phyloP scores from a whole-genome alignment of 2,113 vertebrate genomes.

The Nibea albiflora region DNA sequence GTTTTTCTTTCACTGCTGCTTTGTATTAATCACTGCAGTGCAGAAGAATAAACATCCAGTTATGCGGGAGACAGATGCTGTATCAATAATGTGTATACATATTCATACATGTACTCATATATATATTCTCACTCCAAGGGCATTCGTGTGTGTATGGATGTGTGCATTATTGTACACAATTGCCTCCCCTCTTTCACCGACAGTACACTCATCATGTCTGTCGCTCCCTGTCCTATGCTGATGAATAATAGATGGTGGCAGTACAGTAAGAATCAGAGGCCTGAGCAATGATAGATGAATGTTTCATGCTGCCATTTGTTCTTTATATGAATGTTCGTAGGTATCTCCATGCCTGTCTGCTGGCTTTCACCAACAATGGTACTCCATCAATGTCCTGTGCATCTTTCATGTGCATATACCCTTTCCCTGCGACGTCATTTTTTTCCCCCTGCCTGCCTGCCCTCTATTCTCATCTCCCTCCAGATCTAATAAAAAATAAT shows the following conservation, averaged over 20 bases:
- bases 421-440: background rate
- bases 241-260: slow-evolving; percentile 66
- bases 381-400: slow-evolving; percentile 27
- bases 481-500: background rate
- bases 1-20: background rate
- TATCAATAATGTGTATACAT: background rate
- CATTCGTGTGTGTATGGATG: background rate
- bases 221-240: slow-evolving; percentile 26
- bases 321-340: slow-evolving; percentile 43
- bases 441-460: background rate
- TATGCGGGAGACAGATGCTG: background rate
- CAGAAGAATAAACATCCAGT: background rate
- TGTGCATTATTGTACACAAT: slow-evolving; percentile 5
- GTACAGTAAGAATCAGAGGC: slow-evolving; percentile 63
- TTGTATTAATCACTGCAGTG: background rate
- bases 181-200: slow-evolving; percentile 21
- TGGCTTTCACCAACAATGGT: slow-evolving; percentile 32
- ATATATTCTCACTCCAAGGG: background rate
- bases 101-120: background rate
- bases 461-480: background rate
- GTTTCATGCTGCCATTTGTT: slow-evolving; percentile 61
- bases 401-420: slow-evolving; percentile 43
- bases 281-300: slow-evolving; percentile 65
- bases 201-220: slow-evolving; percentile 42
- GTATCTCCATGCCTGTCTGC: slow-evolving; percentile 36